Conservation (phyloP, 2,888 invertebrate genomes). For the Lasioglossum leucozonium region DNA sequence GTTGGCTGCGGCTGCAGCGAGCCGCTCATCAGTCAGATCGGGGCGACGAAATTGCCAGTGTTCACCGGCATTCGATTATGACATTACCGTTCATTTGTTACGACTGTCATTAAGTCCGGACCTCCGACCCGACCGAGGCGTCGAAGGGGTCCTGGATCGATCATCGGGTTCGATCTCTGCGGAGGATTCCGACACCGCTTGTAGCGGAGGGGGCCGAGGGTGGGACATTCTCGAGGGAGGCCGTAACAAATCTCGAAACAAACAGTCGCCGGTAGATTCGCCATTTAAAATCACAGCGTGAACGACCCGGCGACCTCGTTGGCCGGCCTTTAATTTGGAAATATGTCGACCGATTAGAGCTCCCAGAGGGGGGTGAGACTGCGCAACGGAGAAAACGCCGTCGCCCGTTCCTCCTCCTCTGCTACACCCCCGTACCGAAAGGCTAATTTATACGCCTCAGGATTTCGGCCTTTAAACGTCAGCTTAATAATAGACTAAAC, state of each 20-base stretch:
- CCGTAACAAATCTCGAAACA: conserved; percentile 78
- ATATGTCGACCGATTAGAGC: conserved; percentile 78
- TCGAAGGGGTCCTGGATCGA: conserved; percentile 61
- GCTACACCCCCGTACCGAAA: conserved; percentile 36
- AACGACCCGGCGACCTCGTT: conserved; percentile 64
- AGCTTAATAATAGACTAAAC: conserved; percentile 81
- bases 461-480: conserved; percentile 75
- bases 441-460: conserved; percentile 76
- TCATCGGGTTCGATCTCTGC: conserved; percentile 53
- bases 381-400: conserved; percentile 49
- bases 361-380: conserved; percentile 67
- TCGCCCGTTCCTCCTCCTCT: conserved; percentile 21
- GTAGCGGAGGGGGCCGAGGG: background rate
- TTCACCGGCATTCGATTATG: conserved; percentile 66
- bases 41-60: conserved; percentile 63
- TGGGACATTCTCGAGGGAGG: conserved; percentile 61
- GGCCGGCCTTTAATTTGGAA: conserved; percentile 75
- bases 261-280: conserved; percentile 73
- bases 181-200: conserved; percentile 19
- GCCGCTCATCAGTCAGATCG: conserved; percentile 50
- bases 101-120: conserved; percentile 68
- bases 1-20: background rate
- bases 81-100: conserved; percentile 72
- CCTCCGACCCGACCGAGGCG: conserved; percentile 64
- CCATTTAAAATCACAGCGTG: conserved; percentile 82